A percentile compares a stretch with the other conserved stretches of the same genome.
phyloP scores from a whole-genome alignment of 2,797 vertebrate genomes.

The Artibeus lituratus region DNA sequence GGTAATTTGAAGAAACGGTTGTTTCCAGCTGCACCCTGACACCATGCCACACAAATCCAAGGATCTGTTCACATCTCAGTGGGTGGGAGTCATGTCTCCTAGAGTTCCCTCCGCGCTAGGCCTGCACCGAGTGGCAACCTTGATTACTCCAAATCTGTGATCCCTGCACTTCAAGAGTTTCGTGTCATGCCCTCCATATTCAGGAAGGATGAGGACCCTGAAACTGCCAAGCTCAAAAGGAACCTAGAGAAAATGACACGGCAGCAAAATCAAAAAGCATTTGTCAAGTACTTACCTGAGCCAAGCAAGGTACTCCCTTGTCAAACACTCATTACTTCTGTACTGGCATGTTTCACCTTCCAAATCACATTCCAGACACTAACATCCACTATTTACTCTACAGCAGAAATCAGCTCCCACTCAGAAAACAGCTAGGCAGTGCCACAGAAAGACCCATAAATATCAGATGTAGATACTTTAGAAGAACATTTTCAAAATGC shows the following conservation, averaged over 20 bases:
- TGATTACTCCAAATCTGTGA: neutral
- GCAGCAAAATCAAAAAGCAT: neutral
- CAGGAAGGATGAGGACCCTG: neutral
- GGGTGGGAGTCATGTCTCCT: neutral
- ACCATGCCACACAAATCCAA: neutral
- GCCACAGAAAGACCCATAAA: neutral
- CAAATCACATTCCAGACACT: neutral
- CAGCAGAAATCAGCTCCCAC: slow-evolving; percentile 24
- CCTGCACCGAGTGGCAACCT: neutral
- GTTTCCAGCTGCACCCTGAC: neutral
- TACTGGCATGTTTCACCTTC: neutral
- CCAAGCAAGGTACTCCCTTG: neutral
- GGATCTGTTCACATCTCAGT: fast-evolving
- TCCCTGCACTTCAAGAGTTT: neutral
- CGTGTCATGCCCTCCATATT: neutral
- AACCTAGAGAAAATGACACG: neutral
- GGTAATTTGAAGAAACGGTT: neutral
- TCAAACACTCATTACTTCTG: neutral
- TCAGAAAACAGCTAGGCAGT: neutral
- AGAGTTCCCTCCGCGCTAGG: fast-evolving
- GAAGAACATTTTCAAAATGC: neutral
- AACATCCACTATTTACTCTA: slow-evolving; percentile 37
- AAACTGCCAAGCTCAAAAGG: neutral
- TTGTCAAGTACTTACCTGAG: neutral
- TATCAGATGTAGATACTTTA: neutral